Conservation (phyloP, 1,140 invertebrate species). For the Ostrea denselamellosa region DNA sequence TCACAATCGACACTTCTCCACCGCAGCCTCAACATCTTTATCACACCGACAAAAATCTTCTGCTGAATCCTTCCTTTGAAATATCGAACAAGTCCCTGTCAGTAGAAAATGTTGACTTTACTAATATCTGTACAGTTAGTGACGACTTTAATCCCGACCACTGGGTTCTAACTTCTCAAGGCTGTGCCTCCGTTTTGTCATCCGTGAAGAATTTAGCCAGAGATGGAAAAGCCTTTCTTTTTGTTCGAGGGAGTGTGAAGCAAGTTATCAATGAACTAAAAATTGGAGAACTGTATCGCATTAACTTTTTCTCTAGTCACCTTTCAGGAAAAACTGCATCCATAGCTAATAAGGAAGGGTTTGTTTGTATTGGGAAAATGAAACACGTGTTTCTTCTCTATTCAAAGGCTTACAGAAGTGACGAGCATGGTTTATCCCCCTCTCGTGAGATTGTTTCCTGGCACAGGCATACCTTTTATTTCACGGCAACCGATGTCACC, state of each 20-base stretch:
- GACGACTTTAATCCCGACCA: constrained; percentile 37
- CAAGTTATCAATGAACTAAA: constrained; percentile 38
- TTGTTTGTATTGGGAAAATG: constrained; percentile 44
- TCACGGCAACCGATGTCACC: constrained; percentile 35
- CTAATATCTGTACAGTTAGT: background rate
- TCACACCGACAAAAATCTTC: constrained; percentile 49
- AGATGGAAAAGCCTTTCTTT: constrained; percentile 38
- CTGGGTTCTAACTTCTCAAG: constrained; percentile 20
- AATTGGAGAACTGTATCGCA: constrained; percentile 40
- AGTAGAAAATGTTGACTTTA: background rate
- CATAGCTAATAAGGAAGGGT: constrained; percentile 54
- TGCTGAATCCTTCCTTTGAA: constrained; percentile 65
- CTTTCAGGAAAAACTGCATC: background rate
- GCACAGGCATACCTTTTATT: constrained; percentile 61
- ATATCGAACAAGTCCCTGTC: background rate
- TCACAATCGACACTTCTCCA: constrained; percentile 56
- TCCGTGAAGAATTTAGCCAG: constrained; percentile 24
- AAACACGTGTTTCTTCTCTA: constrained; percentile 57
- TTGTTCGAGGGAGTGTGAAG: constrained; percentile 41
- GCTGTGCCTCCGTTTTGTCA: constrained; percentile 48
- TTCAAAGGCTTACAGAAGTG: constrained; percentile 50
- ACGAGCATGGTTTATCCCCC: constrained; percentile 1
- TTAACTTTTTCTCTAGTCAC: constrained; percentile 46
- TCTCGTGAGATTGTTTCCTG: constrained; percentile 51
- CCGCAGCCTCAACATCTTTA: constrained; percentile 42